Conservation (phyloP, 1,140 invertebrate species). For the Megalonaias nervosa region DNA sequence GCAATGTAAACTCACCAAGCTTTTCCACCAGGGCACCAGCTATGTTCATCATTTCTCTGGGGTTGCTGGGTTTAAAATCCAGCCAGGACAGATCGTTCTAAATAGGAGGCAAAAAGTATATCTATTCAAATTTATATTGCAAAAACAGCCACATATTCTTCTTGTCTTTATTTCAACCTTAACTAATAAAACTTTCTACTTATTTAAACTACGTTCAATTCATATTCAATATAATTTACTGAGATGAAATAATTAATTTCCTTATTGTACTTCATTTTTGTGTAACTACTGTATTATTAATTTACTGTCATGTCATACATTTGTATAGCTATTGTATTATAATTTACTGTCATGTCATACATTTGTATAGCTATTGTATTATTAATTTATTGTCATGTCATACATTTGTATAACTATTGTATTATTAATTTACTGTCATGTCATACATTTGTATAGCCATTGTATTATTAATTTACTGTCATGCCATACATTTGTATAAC, state of each 20-base stretch:
- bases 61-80: constrained; percentile 47
- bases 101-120: constrained; percentile 8
- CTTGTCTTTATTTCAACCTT: background rate
- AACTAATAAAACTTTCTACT: background rate
- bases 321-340: background rate
- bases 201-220: background rate
- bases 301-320: background rate
- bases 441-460: background rate
- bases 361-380: background rate
- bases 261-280: background rate
- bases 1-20: constrained; percentile 4
- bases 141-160: background rate
- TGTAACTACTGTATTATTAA: background rate
- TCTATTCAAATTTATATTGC: background rate
- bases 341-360: background rate
- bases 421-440: background rate
- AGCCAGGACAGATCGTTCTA: constrained; percentile 58
- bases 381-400: too few relatives aligned
- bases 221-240: background rate
- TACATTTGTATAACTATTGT: background rate
- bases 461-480: background rate
- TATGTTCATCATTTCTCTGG: constrained; percentile 47
- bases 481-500: too few relatives aligned
- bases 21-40: constrained; percentile 12
- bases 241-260: background rate